These are phyloP conservation scores for Leptopilina clavipes DNA, from an alignment of 1,140 invertebrate genomes.

Conservation along the genomic window DNA sequence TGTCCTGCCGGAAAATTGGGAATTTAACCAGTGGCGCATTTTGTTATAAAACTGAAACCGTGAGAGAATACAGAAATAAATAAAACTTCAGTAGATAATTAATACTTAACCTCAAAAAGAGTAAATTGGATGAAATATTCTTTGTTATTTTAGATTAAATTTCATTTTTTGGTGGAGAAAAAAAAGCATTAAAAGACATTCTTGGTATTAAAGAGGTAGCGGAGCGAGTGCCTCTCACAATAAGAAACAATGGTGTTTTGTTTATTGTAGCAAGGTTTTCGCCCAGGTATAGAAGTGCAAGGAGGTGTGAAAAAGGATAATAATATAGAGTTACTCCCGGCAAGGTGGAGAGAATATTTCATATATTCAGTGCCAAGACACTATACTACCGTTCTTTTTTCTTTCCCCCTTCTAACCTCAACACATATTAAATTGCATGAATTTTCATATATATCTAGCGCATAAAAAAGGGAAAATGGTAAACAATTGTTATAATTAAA, in stretches of 20 bases:
- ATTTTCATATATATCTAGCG: not conserved
- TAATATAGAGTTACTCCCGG: slow-evolving; percentile 73
- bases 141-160: too few species aligned
- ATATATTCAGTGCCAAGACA: slow-evolving; percentile 52
- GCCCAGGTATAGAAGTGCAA: slow-evolving; percentile 64
- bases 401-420: slow-evolving; percentile 36
- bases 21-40: too few species aligned
- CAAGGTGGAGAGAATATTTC: slow-evolving; percentile 63
- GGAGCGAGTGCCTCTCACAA: slow-evolving; percentile 57
- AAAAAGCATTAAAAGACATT: not conserved
- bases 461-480: not conserved
- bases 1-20: too few species aligned
- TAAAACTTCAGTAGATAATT: too few species aligned
- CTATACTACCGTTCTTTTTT: slow-evolving; percentile 44
- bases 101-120: too few species aligned
- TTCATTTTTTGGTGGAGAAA: too few species aligned
- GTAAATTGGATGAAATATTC: too few species aligned
- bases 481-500: not conserved
- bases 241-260: slow-evolving; percentile 65
- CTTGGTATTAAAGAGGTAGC: slow-evolving; percentile 21
- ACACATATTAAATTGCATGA: not conserved
- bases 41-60: too few species aligned
- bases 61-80: too few species aligned
- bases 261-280: slow-evolving; percentile 67
- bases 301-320: slow-evolving; percentile 75